Percentiles rank a stretch among this genome's conserved stretches.
Evolutionary conservation across 1,140 invertebrate genomes (phyloP).

Genomic region (Triops cancriformis): DNA sequence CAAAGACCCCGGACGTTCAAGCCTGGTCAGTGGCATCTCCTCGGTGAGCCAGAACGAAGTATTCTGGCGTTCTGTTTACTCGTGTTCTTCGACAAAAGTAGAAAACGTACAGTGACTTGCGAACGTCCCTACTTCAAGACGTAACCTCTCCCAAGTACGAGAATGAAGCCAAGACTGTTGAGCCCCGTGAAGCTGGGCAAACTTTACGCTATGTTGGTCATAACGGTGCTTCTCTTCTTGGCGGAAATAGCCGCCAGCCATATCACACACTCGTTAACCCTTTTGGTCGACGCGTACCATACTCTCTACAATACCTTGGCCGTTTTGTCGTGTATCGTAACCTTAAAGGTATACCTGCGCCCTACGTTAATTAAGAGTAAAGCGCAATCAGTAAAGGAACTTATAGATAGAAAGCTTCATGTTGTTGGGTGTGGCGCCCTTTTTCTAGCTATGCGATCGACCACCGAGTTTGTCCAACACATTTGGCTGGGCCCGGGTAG

Average conservation of each 20-base stretch:
- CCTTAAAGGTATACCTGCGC: constrained; percentile 54
- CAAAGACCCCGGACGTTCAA: too few species aligned
- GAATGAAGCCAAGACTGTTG: constrained; percentile 6
- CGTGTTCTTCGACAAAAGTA: too few species aligned
- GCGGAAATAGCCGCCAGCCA: constrained; percentile 65
- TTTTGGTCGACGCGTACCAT: constrained; percentile 75
- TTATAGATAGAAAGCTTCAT: background rate
- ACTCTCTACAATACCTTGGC: constrained; percentile 72
- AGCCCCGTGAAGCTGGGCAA: constrained; percentile 54
- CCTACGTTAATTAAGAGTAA: constrained; percentile 23
- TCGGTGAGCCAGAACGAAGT: too few species aligned
- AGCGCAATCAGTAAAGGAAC: background rate
- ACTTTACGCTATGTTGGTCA: constrained; percentile 57
- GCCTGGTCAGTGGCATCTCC: too few species aligned
- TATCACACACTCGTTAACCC: constrained; percentile 68
- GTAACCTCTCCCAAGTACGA: background rate
- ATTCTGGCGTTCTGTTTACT: too few species aligned
- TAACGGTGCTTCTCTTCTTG: constrained; percentile 61
- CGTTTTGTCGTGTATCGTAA: constrained; percentile 58
- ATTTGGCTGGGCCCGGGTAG: constrained; percentile 79
- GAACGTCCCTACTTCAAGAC: too few species aligned
- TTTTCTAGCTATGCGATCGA: constrained; percentile 40
- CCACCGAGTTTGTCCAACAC: constrained; percentile 70
- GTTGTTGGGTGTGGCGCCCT: background rate
- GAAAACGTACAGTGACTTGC: too few species aligned